Evolutionary conservation across 2,888 invertebrate genomes (phyloP).

Genomic region (Thymelicus lineola): DNA sequence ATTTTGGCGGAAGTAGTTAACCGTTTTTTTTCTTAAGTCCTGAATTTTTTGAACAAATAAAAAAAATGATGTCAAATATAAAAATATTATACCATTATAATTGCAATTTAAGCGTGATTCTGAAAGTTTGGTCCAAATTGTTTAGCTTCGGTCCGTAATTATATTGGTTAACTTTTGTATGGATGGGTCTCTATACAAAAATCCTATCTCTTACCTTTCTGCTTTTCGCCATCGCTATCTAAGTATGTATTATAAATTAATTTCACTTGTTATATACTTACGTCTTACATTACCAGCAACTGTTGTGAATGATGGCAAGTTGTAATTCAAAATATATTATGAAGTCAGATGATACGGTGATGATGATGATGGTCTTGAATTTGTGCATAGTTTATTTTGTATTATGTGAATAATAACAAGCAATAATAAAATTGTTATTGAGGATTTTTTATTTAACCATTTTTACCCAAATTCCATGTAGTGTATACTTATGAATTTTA

Average conservation of each 20-base stretch:
- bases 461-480: not conserved
- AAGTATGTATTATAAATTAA: slow-evolving; percentile 68
- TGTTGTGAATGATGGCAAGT: slow-evolving; percentile 56
- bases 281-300: slow-evolving; percentile 50
- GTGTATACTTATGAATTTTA: no score
- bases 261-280: slow-evolving; percentile 56
- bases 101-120: no score
- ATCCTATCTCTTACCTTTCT: slow-evolving; percentile 10
- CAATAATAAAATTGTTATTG: slow-evolving; percentile 87
- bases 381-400: slow-evolving; percentile 89
- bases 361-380: slow-evolving; percentile 83
- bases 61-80: no score
- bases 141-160: no score
- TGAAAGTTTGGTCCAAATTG: no score
- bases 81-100: no score
- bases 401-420: slow-evolving; percentile 88
- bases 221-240: slow-evolving; percentile 34
- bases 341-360: slow-evolving; percentile 70
- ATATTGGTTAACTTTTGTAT: no score
- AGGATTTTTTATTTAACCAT: slow-evolving; percentile 53
- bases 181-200: not conserved
- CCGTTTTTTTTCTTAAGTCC: no score
- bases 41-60: no score
- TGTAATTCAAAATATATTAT: slow-evolving; percentile 74
- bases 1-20: no score